Evolutionary conservation across 2,797 vertebrate species (phyloP).

Genomic region (Eulemur coronatus): DNA sequence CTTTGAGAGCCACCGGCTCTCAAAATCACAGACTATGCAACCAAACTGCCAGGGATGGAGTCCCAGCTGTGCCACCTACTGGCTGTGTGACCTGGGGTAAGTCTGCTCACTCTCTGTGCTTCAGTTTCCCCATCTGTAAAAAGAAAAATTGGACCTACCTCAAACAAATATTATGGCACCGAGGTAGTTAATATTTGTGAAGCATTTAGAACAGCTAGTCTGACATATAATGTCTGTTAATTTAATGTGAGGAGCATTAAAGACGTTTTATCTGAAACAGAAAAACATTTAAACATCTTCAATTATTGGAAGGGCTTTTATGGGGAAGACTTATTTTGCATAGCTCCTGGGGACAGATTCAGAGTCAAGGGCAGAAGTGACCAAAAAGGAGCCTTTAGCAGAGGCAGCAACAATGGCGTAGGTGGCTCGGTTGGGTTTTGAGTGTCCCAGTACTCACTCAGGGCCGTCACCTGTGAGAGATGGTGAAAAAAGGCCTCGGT

Average conservation of each 20-base stretch:
- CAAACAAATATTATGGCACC: not conserved
- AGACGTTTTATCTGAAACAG: not conserved
- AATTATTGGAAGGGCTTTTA: not conserved
- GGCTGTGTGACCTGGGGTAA: not conserved
- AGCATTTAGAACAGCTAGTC: not conserved
- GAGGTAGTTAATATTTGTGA: not conserved
- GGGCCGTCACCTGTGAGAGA: not conserved
- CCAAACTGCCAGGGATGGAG: not conserved
- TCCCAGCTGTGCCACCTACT: not conserved
- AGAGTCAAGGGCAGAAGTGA: not conserved
- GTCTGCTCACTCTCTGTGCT: not conserved
- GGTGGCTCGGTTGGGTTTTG: not conserved
- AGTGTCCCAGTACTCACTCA: not conserved
- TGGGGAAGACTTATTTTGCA: not conserved
- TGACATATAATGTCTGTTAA: not conserved
- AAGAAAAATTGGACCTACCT: not conserved
- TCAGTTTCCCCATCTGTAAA: slow-evolving; percentile 1
- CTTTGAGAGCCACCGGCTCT: not conserved
- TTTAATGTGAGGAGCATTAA: not conserved
- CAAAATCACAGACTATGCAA: not conserved
- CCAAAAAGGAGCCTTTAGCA: not conserved
- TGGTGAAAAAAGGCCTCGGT: not conserved
- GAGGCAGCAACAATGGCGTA: not conserved
- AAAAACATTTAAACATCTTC: slow-evolving; percentile 13
- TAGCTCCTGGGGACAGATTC: not conserved